phyloP scores from a whole-genome alignment of 2,888 invertebrate species.

The Tillus elongatus region DNA sequence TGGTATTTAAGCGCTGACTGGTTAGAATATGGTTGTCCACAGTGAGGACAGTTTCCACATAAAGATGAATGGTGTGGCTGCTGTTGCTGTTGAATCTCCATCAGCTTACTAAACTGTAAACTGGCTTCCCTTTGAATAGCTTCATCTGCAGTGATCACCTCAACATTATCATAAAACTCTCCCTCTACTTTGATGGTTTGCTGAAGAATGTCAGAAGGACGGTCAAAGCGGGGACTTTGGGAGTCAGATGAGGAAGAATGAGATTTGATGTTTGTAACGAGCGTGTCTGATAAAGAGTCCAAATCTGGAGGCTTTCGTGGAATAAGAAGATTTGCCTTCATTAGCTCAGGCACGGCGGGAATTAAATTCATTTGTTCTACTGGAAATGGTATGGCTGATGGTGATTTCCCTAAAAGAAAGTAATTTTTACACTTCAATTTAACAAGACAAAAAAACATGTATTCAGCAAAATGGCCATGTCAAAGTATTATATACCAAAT shows the following conservation, averaged over 20 bases:
- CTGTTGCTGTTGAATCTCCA: slow-evolving; percentile 13
- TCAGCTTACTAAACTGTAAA: slow-evolving; percentile 8
- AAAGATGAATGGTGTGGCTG: slow-evolving; percentile 40
- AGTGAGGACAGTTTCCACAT: slow-evolving; percentile 59
- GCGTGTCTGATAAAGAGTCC: no score
- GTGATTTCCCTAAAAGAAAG: slow-evolving; percentile 25
- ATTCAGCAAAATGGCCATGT: no score
- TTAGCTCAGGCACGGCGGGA: slow-evolving; percentile 24
- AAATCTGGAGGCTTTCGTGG: slow-evolving; percentile 30
- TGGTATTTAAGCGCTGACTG: slow-evolving; percentile 62
- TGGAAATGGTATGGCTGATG: slow-evolving; percentile 23
- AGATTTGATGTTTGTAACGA: slow-evolving; percentile 17
- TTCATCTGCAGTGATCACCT: slow-evolving; percentile 14
- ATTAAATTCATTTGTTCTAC: slow-evolving; percentile 22
- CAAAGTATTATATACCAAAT: no score
- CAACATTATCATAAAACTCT: slow-evolving; percentile 24
- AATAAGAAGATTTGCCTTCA: slow-evolving; percentile 30
- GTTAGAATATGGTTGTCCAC: slow-evolving; percentile 59
- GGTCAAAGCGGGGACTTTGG: slow-evolving; percentile 30
- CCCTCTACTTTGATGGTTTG: slow-evolving; percentile 31
- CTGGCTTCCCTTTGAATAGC: slow-evolving; percentile 9
- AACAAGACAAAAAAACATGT: no score
- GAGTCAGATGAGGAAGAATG: slow-evolving; percentile 23
- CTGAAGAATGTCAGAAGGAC: slow-evolving; percentile 29
- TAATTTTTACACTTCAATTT: no score